phyloP scores from a whole-genome alignment of 2,113 vertebrate species.

The Silurus glanis region DNA sequence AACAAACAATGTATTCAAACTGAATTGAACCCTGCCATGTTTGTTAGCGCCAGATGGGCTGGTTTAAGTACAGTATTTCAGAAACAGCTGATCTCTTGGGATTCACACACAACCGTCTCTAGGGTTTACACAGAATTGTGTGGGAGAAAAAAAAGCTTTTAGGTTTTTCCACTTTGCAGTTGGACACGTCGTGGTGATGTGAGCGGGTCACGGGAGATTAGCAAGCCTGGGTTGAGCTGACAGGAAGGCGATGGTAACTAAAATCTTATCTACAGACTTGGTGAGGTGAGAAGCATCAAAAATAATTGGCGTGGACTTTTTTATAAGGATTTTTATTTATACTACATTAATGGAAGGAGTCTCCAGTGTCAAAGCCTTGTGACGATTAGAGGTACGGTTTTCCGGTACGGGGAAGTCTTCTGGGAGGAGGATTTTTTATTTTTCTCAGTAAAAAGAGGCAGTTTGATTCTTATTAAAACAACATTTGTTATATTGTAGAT shows the following conservation, averaged over 20 bases:
- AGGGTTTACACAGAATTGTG: background rate
- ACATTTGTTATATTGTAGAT: background rate
- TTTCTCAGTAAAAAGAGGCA: background rate
- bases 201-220: background rate
- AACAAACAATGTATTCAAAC: background rate
- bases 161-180: too few species aligned
- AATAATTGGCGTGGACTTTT: background rate
- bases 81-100: background rate
- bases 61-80: background rate
- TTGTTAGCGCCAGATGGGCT: background rate
- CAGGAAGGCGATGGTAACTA: background rate
- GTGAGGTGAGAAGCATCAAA: background rate
- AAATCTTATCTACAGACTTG: background rate
- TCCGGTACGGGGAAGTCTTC: too few species aligned
- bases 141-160: background rate
- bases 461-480: background rate
- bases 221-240: background rate
- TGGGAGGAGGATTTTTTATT: background rate
- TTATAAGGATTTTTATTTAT: too few species aligned
- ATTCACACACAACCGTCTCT: background rate
- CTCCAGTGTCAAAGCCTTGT: background rate
- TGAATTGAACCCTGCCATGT: background rate
- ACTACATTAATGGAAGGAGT: background rate
- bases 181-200: background rate
- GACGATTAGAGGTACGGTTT: too few species aligned